phyloP scores from a whole-genome alignment of 2,888 invertebrate genomes.

The Agriopis aurantiaria region DNA sequence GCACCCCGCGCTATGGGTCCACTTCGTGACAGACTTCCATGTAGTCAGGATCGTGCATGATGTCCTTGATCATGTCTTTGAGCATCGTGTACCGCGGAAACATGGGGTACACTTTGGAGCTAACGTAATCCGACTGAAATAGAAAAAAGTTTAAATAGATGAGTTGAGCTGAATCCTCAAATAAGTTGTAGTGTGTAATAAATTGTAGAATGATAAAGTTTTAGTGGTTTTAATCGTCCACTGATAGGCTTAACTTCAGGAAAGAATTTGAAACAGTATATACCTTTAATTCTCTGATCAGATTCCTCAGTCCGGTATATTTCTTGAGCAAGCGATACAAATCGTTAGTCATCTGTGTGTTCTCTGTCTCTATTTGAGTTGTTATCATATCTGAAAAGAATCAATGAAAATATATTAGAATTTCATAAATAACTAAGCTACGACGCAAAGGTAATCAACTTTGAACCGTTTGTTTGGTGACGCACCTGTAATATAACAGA shows the following conservation, averaged over 20 bases:
- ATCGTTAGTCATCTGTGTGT: constrained; percentile 97
- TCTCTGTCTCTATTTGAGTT: constrained; percentile 96
- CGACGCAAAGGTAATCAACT: constrained; percentile 16
- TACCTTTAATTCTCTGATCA: constrained; percentile 95
- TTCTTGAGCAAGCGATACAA: constrained; percentile 96
- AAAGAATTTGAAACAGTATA: not conserved
- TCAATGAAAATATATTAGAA: not conserved
- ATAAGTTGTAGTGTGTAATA: too few species aligned
- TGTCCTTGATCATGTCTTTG: constrained; percentile 98
- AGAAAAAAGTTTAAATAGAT: constrained; percentile 11
- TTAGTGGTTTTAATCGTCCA: too few species aligned
- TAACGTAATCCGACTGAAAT: constrained; percentile 94
- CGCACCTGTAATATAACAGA: constrained; percentile 21
- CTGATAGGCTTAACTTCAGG: too few species aligned
- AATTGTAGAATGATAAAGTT: too few species aligned
- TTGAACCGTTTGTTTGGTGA: constrained; percentile 23
- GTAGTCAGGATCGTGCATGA: constrained; percentile 98
- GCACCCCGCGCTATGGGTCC: constrained; percentile 89
- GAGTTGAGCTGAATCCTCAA: not conserved
- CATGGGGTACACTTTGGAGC: constrained; percentile 97
- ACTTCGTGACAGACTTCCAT: constrained; percentile 98
- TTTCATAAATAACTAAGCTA: constrained; percentile 7
- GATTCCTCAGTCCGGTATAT: constrained; percentile 95
- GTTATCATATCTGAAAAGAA: constrained; percentile 95
- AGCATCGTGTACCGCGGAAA: constrained; percentile 97